phyloP scores from a whole-genome alignment of 2,888 invertebrate genomes.

The Andrena fulva region DNA sequence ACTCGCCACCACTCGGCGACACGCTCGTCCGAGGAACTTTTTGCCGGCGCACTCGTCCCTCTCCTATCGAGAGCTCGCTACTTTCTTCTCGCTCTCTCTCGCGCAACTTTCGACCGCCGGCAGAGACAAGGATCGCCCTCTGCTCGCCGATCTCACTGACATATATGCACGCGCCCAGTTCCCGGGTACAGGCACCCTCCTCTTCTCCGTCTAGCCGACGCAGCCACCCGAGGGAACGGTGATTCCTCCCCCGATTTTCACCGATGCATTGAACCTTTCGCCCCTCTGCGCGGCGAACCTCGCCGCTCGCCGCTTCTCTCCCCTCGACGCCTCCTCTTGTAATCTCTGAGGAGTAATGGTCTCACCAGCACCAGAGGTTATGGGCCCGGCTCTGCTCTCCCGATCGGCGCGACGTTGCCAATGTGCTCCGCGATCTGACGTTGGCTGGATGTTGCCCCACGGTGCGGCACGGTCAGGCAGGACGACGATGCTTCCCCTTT shows the following conservation, averaged over 20 bases:
- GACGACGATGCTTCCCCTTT: slow-evolving; percentile 35
- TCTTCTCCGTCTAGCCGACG: neutral
- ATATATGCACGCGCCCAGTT: slow-evolving; percentile 8
- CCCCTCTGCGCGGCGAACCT: slow-evolving; percentile 1
- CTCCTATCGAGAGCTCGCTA: neutral
- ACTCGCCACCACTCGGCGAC: too few species aligned
- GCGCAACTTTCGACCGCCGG: neutral
- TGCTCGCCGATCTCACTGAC: slow-evolving; percentile 43
- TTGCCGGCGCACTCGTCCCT: neutral
- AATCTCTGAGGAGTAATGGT: neutral
- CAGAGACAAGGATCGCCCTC: slow-evolving; percentile 5
- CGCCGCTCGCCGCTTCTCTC: neutral
- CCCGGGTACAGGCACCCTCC: slow-evolving; percentile 21
- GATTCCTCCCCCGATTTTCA: slow-evolving; percentile 33
- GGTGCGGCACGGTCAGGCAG: slow-evolving; percentile 10
- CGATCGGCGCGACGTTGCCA: too few species aligned
- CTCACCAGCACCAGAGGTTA: neutral
- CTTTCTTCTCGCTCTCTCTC: neutral
- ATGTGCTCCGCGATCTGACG: neutral
- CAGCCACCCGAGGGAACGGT: slow-evolving; percentile 16
- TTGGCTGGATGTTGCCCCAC: neutral
- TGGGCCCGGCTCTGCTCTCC: too few species aligned
- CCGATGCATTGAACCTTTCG: slow-evolving; percentile 45
- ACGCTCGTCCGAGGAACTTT: too few species aligned
- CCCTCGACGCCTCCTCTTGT: neutral